Evolutionary conservation across 1,140 invertebrate species (phyloP).

Genomic region (Plutomurus gul): DNA sequence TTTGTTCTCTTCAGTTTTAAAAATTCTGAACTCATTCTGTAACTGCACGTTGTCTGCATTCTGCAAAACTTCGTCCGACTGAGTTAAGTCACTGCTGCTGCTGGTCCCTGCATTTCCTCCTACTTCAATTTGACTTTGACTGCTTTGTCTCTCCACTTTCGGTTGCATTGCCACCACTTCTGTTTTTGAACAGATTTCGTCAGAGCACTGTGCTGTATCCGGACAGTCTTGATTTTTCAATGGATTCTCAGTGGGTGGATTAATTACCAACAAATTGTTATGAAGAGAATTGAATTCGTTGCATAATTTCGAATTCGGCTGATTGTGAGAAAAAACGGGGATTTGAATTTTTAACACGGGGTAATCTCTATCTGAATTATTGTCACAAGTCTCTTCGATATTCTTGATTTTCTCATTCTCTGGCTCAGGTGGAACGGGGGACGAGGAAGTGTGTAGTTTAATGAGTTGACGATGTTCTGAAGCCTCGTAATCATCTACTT

Average conservation of each 20-base stretch:
- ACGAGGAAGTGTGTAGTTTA: background rate
- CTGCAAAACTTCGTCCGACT: too few species aligned
- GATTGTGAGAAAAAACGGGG: background rate
- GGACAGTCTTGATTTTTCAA: background rate
- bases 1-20: background rate
- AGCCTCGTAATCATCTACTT: background rate
- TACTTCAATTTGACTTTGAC: too few species aligned
- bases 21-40: too few species aligned
- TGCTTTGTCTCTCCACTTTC: too few species aligned
- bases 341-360: background rate
- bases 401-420: background rate
- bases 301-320: background rate
- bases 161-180: too few species aligned
- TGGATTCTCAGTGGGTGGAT: background rate
- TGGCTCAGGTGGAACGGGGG: background rate
- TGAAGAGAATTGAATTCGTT: background rate
- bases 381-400: background rate
- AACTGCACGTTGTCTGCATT: too few species aligned
- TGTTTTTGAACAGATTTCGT: too few species aligned
- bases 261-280: background rate
- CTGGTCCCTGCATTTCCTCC: too few species aligned
- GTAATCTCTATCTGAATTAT: background rate
- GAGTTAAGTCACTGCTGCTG: too few species aligned
- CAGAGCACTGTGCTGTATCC: background rate
- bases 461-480: background rate